Evolutionary conservation across 2,797 vertebrate species (phyloP).

Genomic region (Zalophus californianus): DNA sequence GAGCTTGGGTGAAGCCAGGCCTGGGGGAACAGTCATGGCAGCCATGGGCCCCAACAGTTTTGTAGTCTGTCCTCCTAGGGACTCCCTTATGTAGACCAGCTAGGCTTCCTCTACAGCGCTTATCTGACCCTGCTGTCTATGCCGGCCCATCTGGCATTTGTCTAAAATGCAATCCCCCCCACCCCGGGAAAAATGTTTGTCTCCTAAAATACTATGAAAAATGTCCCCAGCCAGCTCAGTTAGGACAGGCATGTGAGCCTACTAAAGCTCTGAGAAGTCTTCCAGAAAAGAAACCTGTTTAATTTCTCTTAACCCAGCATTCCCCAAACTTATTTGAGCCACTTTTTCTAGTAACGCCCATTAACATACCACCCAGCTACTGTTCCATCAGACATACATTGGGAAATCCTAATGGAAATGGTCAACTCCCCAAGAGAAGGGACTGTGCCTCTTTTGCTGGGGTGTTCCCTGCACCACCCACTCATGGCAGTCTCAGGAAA

Average conservation of each 20-base stretch:
- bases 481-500: background rate
- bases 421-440: background rate
- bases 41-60: background rate
- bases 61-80: background rate
- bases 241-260: background rate
- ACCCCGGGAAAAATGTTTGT: background rate
- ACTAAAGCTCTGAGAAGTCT: background rate
- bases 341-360: background rate
- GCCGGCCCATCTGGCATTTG: background rate
- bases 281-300: background rate
- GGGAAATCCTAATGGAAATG: background rate
- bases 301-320: background rate
- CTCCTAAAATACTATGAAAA: background rate
- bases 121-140: background rate
- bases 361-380: background rate
- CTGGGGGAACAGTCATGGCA: background rate
- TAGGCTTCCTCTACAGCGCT: rapidly evolving
- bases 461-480: background rate
- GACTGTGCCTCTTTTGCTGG: background rate
- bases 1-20: slow-evolving; percentile 78
- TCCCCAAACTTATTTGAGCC: background rate
- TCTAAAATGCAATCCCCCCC: background rate
- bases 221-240: background rate
- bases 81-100: background rate
- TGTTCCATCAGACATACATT: background rate